Evolutionary conservation across 2,888 invertebrate genomes (phyloP).

Genomic region (Pemphredon lugubris): DNA sequence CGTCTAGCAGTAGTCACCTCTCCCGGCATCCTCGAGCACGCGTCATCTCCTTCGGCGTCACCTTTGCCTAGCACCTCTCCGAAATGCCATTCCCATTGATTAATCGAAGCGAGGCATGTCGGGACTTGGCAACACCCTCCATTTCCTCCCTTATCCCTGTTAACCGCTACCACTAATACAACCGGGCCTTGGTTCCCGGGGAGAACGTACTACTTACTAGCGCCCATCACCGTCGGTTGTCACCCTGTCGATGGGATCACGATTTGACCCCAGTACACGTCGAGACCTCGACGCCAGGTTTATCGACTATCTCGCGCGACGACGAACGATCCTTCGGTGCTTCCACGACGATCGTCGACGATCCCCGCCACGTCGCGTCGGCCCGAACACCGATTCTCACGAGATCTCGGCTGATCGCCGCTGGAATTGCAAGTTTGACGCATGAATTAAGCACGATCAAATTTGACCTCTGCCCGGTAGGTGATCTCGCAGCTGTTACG

Average conservation of each 20-base stretch:
- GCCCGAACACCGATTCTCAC: too few relatives aligned
- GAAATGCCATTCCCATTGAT: constrained; percentile 77
- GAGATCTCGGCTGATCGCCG: too few relatives aligned
- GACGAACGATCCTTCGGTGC: background rate
- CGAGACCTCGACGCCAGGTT: constrained; percentile 47
- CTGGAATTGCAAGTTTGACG: too few relatives aligned
- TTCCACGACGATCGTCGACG: too few relatives aligned
- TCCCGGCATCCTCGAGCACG: constrained; percentile 61
- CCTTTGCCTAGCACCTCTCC: constrained; percentile 68
- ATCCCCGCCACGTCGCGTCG: too few relatives aligned
- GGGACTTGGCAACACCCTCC: constrained; percentile 77
- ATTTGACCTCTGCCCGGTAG: too few relatives aligned
- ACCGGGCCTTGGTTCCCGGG: constrained; percentile 34
- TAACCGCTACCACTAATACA: constrained; percentile 63
- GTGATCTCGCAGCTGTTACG: too few relatives aligned
- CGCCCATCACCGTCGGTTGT: constrained; percentile 56
- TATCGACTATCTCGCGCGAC: constrained; percentile 66
- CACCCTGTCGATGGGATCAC: constrained; percentile 53
- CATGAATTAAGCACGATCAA: too few relatives aligned
- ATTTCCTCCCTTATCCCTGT: constrained; percentile 73
- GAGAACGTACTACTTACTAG: constrained; percentile 52
- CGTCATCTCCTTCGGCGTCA: constrained; percentile 66
- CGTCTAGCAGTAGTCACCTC: constrained; percentile 67
- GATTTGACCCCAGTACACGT: constrained; percentile 37
- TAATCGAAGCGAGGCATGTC: constrained; percentile 78